A percentile compares a stretch with the other conserved stretches of the same genome.
Evolutionary conservation across 2,113 vertebrate genomes (phyloP).

Genomic region (Podilymbus podiceps): DNA sequence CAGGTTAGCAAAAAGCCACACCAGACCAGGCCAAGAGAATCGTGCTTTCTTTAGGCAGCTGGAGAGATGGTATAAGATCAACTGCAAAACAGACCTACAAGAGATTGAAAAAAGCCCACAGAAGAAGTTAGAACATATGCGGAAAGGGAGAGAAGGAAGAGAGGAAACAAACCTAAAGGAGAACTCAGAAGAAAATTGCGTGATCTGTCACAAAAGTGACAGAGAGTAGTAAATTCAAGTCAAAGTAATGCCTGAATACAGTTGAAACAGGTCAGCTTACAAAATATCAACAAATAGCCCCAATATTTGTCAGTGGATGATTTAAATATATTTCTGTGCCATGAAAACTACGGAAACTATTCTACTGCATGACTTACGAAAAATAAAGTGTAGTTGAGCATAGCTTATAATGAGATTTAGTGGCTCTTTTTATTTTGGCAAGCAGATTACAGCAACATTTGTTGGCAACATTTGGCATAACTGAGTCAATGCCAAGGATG

Average conservation of each 20-base stretch:
- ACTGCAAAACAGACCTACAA: not conserved
- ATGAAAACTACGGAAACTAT: not conserved
- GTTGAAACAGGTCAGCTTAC: not conserved
- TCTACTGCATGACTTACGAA: not conserved
- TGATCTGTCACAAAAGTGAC: not conserved
- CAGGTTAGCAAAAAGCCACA: not conserved
- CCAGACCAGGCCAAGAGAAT: not conserved
- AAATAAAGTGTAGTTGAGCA: not conserved
- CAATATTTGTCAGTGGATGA: not conserved
- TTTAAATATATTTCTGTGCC: not conserved
- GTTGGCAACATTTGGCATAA: constrained; percentile 54
- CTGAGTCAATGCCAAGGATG: constrained; percentile 47
- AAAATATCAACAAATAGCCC: not conserved
- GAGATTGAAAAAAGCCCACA: not conserved
- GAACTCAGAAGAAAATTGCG: not conserved
- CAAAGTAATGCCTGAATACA: not conserved
- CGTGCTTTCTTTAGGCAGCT: not conserved
- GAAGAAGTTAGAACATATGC: not conserved
- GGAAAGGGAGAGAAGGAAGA: not conserved
- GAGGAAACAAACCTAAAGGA: not conserved
- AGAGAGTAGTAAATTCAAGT: not conserved
- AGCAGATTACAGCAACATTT: constrained; percentile 45
- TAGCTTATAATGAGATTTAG: not conserved
- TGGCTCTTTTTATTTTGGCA: constrained; percentile 31
- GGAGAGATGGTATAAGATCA: not conserved